These are phyloP conservation scores for Actinopyga echinites DNA, from an alignment of 53 echinoderm and acorn worm species.

Conservation along the genomic window DNA sequence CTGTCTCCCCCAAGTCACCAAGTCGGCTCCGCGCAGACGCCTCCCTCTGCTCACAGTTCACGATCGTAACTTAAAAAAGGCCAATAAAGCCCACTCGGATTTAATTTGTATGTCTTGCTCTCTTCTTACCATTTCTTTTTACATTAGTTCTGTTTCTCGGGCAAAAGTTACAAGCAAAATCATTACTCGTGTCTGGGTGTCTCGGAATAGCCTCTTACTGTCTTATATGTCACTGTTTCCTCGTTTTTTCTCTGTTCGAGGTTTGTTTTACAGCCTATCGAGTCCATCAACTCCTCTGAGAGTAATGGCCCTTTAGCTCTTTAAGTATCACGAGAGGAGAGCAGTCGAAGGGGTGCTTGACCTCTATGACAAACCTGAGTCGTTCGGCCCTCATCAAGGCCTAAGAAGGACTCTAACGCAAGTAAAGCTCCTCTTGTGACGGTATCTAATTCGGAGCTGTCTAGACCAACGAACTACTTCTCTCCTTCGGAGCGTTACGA, in stretches of 20 bases:
- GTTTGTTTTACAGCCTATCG: conserved; percentile 36
- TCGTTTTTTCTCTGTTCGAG: background rate
- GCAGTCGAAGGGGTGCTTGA: conserved; percentile 6
- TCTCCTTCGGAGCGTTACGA: background rate
- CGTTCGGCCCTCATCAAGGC: conserved; percentile 5
- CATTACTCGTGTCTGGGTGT: background rate
- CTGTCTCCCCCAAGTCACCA: conserved; percentile 6
- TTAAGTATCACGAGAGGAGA: background rate
- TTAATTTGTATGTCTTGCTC: conserved; percentile 23
- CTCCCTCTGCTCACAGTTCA: conserved; percentile 2
- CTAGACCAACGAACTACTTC: conserved; percentile 31
- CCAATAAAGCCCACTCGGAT: conserved; percentile 22
- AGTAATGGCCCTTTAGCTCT: conserved; percentile 27
- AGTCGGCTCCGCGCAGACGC: conserved; percentile 6
- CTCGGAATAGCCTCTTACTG: background rate
- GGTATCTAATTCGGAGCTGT: conserved; percentile 11
- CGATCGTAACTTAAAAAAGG: conserved; percentile 23
- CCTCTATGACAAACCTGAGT: background rate
- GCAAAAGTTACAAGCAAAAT: conserved; percentile 33
- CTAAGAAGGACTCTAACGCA: background rate
- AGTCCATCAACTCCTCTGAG: conserved; percentile 1
- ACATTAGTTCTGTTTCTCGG: conserved; percentile 21
- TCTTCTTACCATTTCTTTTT: conserved; percentile 30
- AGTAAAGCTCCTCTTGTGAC: background rate
- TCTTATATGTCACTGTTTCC: background rate